Conservation (phyloP, 2,113 vertebrate species). For the Heterotis niloticus region DNA sequence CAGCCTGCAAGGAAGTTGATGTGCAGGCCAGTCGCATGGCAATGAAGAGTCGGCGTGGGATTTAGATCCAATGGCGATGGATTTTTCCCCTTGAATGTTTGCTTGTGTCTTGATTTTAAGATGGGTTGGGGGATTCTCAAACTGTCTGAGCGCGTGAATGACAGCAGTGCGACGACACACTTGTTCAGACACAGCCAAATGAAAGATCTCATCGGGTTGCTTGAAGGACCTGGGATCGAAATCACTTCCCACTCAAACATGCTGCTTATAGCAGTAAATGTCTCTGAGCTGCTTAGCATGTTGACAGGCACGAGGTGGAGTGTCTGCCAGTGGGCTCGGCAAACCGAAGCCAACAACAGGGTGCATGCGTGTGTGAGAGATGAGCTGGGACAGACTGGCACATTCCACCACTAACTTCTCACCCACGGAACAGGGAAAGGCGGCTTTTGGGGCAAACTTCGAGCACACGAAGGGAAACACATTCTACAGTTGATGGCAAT, state of each 20-base stretch:
- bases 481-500: no score
- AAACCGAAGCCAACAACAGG: background rate
- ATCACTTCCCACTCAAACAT: background rate
- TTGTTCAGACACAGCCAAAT: background rate
- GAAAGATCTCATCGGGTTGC: background rate
- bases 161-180: background rate
- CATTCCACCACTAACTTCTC: no score
- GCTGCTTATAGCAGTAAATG: background rate
- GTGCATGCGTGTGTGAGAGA: background rate
- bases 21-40: background rate
- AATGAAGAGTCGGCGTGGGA: background rate
- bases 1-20: no score
- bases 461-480: no score
- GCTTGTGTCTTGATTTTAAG: slow-evolving; percentile 14
- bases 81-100: background rate
- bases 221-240: background rate
- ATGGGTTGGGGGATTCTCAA: slow-evolving; percentile 1
- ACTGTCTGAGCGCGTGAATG: background rate
- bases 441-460: no score
- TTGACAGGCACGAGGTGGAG: background rate
- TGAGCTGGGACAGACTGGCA: no score
- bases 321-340: background rate
- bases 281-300: background rate
- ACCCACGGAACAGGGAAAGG: no score
- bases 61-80: background rate